phyloP scores from a whole-genome alignment of 2,113 vertebrate genomes.

The Gallinago undulata region DNA sequence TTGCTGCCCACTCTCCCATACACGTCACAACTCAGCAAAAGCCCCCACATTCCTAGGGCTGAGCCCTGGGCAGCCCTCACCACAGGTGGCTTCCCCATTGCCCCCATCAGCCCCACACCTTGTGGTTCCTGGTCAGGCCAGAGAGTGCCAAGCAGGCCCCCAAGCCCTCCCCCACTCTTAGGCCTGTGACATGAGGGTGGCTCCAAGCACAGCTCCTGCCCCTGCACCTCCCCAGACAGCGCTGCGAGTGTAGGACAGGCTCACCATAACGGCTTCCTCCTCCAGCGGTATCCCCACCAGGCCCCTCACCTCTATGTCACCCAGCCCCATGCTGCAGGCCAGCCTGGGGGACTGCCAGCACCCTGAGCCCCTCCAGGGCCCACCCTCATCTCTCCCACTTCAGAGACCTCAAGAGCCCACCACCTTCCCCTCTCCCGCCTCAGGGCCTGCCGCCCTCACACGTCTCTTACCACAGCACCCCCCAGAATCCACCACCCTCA shows the following conservation, averaged over 20 bases:
- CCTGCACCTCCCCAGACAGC: background rate
- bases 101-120: background rate
- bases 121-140: background rate
- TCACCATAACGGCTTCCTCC: too few species aligned
- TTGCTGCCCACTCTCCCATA: background rate
- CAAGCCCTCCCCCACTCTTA: background rate
- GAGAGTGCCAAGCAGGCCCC: background rate
- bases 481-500: background rate
- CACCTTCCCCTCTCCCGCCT: background rate
- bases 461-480: background rate
- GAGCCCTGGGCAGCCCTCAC: background rate
- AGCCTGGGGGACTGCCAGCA: background rate
- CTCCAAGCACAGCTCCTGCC: background rate
- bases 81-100: rapidly evolving
- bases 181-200: background rate
- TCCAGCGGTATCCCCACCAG: background rate
- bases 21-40: background rate
- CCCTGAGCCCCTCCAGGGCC: background rate
- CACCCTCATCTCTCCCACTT: background rate
- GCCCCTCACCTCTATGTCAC: background rate
- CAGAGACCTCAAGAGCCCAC: background rate
- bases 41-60: background rate
- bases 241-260: background rate
- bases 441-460: background rate
- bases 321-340: background rate